Percentiles rank a stretch among this genome's conserved stretches.
phyloP scores from a whole-genome alignment of 2,797 vertebrate species.

The Sebastes paucispinis region DNA sequence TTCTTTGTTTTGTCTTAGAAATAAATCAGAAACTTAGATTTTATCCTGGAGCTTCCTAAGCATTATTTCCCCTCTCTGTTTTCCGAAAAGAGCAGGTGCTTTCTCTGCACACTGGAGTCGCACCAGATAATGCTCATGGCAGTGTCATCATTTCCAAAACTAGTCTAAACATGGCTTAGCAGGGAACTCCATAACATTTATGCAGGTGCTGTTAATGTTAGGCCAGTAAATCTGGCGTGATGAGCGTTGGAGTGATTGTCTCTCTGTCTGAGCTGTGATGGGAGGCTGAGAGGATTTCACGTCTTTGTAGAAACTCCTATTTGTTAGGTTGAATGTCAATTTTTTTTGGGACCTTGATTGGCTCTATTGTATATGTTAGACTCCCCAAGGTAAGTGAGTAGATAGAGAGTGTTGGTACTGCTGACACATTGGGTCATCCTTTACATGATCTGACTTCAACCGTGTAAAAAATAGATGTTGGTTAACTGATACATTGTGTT shows the following conservation, averaged over 20 bases:
- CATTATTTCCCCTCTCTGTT: background rate
- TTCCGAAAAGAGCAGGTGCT: constrained; percentile 38
- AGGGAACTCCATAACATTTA: constrained; percentile 57
- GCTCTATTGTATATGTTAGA: background rate
- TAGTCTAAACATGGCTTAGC: constrained; percentile 72
- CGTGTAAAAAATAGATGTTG: background rate
- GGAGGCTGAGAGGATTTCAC: background rate
- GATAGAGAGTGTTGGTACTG: background rate
- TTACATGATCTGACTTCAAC: background rate
- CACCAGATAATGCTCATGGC: constrained; percentile 44
- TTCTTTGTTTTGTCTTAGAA: background rate
- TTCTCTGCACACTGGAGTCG: constrained; percentile 26
- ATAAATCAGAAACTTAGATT: background rate
- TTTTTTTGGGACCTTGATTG: background rate
- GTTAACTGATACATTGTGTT: background rate
- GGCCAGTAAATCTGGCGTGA: constrained; percentile 59
- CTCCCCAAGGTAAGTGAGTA: background rate
- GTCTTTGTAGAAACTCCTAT: background rate
- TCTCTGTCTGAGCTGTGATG: constrained; percentile 25
- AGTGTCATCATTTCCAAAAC: constrained; percentile 60
- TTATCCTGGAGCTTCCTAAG: background rate
- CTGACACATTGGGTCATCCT: background rate
- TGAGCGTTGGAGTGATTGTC: constrained; percentile 45
- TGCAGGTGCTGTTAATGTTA: constrained; percentile 79
- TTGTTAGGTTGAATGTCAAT: background rate